phyloP scores from a whole-genome alignment of 2,888 invertebrate genomes.

The Macropis europaea region DNA sequence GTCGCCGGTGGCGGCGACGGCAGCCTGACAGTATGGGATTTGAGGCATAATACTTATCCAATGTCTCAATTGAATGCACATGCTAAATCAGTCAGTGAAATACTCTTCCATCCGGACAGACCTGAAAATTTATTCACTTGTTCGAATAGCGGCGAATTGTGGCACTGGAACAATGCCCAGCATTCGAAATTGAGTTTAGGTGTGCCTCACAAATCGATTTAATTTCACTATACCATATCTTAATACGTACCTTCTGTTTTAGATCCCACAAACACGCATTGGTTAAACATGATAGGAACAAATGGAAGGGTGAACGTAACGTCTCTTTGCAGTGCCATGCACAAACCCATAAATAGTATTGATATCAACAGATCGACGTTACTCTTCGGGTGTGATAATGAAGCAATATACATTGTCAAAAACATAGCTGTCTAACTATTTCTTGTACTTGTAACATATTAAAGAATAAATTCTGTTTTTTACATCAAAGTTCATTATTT shows the following conservation, averaged over 20 bases:
- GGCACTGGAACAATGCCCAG: constrained; percentile 90
- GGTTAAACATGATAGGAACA: constrained; percentile 81
- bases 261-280: constrained; percentile 79
- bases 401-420: constrained; percentile 91
- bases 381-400: constrained; percentile 93
- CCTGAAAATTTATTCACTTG: constrained; percentile 92
- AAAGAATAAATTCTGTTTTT: constrained; percentile 14
- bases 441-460: constrained; percentile 43
- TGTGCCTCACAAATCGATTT: constrained; percentile 28
- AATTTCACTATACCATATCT: background rate
- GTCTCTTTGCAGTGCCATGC: constrained; percentile 87
- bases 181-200: constrained; percentile 74
- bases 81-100: constrained; percentile 88
- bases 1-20: constrained; percentile 94
- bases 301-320: constrained; percentile 85
- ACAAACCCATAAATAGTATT: constrained; percentile 90
- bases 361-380: constrained; percentile 88
- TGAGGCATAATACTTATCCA: constrained; percentile 91
- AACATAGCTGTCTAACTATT: constrained; percentile 80
- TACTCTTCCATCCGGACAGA: constrained; percentile 92
- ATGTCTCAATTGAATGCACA: constrained; percentile 91
- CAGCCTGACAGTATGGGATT: constrained; percentile 93
- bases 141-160: constrained; percentile 90
- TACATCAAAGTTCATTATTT: background rate
- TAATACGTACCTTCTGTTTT: constrained; percentile 30